Evolutionary conservation across 2,113 vertebrate species (phyloP), one percentile per base, ranked within the genome.

Genomic region (Paradoxurus hermaphroditus): DNA sequence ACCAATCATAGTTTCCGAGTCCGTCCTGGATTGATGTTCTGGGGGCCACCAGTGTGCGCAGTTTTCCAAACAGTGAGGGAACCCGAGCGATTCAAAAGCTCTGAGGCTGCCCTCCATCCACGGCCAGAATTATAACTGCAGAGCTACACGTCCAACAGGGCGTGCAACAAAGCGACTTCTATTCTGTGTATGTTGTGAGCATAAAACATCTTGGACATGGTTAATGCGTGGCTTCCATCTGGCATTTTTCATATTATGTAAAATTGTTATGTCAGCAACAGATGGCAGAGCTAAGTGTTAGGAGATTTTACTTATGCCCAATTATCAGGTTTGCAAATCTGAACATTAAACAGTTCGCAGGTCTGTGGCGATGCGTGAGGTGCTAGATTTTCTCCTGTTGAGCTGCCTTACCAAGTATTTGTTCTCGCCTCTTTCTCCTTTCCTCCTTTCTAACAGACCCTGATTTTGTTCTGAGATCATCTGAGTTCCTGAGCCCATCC

Each of bases 241-340:
- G 98, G 98, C 89, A 18, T 88, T 62, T 98, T 98, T 98, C 97
- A 96, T 97, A 96, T 91, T 97, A 98, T 97, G 88, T 86, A 97
- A 97, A 98, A 98, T 97, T 98, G 89, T 98, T 98, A 98, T 98
- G 92, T 98, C 96, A 98, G 98, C 97, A 98, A 96, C 98, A 98
- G 98, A 98, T 97, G 98, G 98, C 77, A 95, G 75, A 97, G 97
- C 73, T 98, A 97, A 97, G 97, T 96, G 92, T 95, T 98, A 94
- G 94, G 96, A 98, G 98, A 98, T 97, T 97, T 98, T 96, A 95
- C 95, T 98, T 25, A 94, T 98, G 97, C n/a, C 98, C 97, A 97
- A 96, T 98, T 98, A 98, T 97, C 97, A 98, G 97, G 86, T 96
- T 98, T 98, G 97, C 96, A 98, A 98, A 97, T 84, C 83, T 96